Base-by-base conservation (phyloP, 2,888 invertebrate genomes). In the Epinotia demarniana region DNA sequence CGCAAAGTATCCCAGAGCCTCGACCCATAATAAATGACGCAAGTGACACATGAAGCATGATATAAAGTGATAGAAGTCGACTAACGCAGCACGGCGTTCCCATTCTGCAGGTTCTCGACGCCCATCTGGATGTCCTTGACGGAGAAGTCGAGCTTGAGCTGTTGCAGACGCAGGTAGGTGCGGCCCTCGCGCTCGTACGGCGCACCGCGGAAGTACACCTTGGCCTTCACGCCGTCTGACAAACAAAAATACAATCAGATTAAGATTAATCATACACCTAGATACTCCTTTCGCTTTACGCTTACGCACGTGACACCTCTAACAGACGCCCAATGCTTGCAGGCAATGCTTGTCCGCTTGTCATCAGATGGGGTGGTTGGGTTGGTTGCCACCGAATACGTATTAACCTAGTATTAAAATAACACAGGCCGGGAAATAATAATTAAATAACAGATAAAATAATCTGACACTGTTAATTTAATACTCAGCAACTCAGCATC, bases 81-180 rank as follows among this genome's bases (percentile, higher is more conserved):
- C 96, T 95, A 90, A 98, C 98, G 96, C 82, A 98, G 91, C 55
- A 98, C 97, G 19, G 96, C 93, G 86, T 97, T 98, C 82, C 97
- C 96, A 84, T 97, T 97, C 79, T 97, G 96, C 69, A 97, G 95
- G 84, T 97, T 97, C 85, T 97, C 97, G 39, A 98, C 97, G 18
- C 97, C 97, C 98, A 98, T 98, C 87, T 95, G 95, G 64, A 98
- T 97, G 80, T 97, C 95, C 84, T 96, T 96, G 19, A 98, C 97
- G 84, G 96, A 97, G 90, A 98, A 98, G 89, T 98, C 98, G 95
- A 98, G 96, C 88, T 98, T 98, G 12, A 97, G 94, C 83, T 97
- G 96, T 84, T 97, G 96, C 76, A 97, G 94, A 76, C 94, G 95
- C 71, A 98, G 91, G 87, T 96, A 97, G 16, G 96, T 96, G 78